These are phyloP conservation scores for Sicus ferrugineus DNA, from an alignment of 2,888 invertebrate genomes.

Conservation along the genomic window DNA sequence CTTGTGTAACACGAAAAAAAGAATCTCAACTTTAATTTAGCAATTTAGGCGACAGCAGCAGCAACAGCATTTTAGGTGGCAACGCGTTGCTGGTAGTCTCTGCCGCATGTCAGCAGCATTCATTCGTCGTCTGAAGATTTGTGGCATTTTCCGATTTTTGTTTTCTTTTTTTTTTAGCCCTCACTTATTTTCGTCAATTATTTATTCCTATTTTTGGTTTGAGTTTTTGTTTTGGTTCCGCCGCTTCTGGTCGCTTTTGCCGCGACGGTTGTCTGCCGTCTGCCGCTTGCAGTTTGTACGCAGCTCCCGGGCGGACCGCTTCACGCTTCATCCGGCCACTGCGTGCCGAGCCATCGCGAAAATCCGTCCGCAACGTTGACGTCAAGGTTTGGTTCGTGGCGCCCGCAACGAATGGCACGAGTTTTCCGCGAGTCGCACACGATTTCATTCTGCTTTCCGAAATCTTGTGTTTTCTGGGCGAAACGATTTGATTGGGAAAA, in stretches of 20 bases:
- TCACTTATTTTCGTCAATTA: slow-evolving; percentile 29
- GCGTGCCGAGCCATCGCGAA: not conserved
- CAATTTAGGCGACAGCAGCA: not conserved
- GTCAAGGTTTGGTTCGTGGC: slow-evolving; percentile 29
- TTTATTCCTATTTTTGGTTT: slow-evolving; percentile 12
- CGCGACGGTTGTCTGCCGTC: not conserved
- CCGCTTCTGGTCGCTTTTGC: slow-evolving; percentile 21
- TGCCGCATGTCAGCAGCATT: slow-evolving; percentile 22
- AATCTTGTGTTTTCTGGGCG: not conserved
- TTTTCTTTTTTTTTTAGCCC: not conserved
- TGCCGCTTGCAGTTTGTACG: slow-evolving; percentile 52
- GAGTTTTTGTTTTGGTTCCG: slow-evolving; percentile 33
- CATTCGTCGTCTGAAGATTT: slow-evolving; percentile 12
- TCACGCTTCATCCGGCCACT: slow-evolving; percentile 13
- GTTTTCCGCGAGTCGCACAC: slow-evolving; percentile 40
- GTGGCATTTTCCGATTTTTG: slow-evolving; percentile 20
- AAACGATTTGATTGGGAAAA: not conserved
- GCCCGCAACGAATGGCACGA: slow-evolving; percentile 35
- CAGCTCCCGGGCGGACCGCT: slow-evolving; percentile 57
- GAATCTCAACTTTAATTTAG: slow-evolving; percentile 14
- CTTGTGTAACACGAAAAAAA: not conserved
- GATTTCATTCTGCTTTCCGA: slow-evolving; percentile 1
- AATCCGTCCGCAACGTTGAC: slow-evolving; percentile 19
- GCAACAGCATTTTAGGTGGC: slow-evolving; percentile 16
- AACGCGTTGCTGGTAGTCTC: slow-evolving; percentile 16